Evolutionary conservation across 2,113 vertebrate species (phyloP), one percentile per base, ranked within the genome.

Genomic region (Podilymbus podiceps): DNA sequence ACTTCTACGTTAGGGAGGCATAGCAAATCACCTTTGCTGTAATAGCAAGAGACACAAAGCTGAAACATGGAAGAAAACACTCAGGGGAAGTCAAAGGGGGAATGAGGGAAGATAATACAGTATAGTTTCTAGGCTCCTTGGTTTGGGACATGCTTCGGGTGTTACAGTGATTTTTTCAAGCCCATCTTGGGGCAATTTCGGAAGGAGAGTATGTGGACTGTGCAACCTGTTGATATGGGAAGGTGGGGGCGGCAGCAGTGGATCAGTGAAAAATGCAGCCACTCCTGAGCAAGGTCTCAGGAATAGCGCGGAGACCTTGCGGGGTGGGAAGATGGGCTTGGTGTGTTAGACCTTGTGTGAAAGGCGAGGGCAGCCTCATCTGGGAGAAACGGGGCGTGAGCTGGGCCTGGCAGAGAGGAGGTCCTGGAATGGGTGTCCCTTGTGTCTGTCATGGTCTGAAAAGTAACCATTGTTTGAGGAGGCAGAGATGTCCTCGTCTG

Each of bases 241-340:
- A 53, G 42, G 30, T 74, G 56, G 35, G 24, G 18, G 23, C 2
- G 18, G 42, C 52, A 75, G 4, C 4, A 40, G 58, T 8, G 17
- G n/a, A 31, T 53, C 60, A 8, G 8, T 27, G 30, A 40, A 19
- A 89, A 47, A 17, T 1, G 15, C 14, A 42, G 38, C 30, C 33
- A 16, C 52, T 38, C 38, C 69, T 64, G 53, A 44, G 40, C 52
- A n/a, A 24, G 60, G 27, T 9, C 46, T 68, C 49, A 11, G 84
- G 55, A 73, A 23, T 6, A 30, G 53, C 44, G 7, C 0, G 6
- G 55, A 74, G 72, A 23, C n/a, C 15, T 35, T 5, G 31, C 8
- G 1, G 76, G 47, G 12, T 38, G 6, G 7, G 3, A 33, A 40
- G 30, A 30, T 25, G 0, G 0, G 15, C 52, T 78, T 42, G 42